phyloP scores from a whole-genome alignment of 1,140 invertebrate species.

The Popillia japonica region DNA sequence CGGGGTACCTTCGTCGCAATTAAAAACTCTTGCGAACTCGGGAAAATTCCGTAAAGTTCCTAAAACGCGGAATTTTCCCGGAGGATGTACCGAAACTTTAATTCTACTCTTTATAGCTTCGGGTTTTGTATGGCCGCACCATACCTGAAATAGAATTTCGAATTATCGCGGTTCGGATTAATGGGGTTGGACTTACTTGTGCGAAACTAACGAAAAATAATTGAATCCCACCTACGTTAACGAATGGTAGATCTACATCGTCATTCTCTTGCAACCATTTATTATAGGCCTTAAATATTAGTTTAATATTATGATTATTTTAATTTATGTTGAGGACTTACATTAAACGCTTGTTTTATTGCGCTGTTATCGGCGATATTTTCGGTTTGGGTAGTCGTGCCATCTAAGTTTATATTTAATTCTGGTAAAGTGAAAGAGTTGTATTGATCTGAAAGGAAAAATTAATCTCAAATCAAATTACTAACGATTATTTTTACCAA shows the following conservation, averaged over 20 bases:
- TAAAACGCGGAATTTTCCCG: conserved; percentile 78
- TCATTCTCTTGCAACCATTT: conserved; percentile 68
- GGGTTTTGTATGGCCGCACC: conserved; percentile 89
- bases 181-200: conserved; percentile 63
- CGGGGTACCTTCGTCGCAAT: conserved; percentile 71
- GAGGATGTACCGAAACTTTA: conserved; percentile 83
- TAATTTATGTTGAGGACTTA: conserved; percentile 54
- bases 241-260: conserved; percentile 73
- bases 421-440: conserved; percentile 69
- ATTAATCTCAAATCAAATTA: conserved; percentile 25
- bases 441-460: conserved; percentile 72
- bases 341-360: conserved; percentile 82
- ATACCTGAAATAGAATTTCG: conserved; percentile 61
- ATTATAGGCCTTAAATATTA: conserved; percentile 67
- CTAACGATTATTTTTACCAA: conserved; percentile 66
- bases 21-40: conserved; percentile 78
- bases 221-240: conserved; percentile 77
- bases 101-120: conserved; percentile 82
- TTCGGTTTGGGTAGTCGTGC: conserved; percentile 75
- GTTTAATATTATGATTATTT: neutral
- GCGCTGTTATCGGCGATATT: conserved; percentile 93
- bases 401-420: conserved; percentile 70
- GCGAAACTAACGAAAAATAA: conserved; percentile 87
- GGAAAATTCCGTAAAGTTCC: conserved; percentile 84
- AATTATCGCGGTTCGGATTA: too few species aligned